phyloP scores from a whole-genome alignment of 2,113 vertebrate genomes.

The Maccullochella peelii region DNA sequence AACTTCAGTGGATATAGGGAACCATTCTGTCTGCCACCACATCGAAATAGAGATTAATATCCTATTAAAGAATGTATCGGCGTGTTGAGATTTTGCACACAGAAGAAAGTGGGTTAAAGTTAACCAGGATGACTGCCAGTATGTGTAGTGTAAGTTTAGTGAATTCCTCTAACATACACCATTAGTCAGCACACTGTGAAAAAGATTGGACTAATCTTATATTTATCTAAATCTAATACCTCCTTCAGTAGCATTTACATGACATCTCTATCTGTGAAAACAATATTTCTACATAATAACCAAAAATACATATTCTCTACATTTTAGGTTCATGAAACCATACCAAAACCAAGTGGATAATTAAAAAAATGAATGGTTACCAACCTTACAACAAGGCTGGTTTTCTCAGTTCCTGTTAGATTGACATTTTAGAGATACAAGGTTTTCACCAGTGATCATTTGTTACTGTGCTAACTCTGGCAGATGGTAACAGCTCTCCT shows the following conservation, averaged over 20 bases:
- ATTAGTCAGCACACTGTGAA: background rate
- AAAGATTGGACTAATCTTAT: background rate
- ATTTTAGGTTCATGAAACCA: background rate
- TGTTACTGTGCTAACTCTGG: background rate
- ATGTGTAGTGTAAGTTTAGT: background rate
- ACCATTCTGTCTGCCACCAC: background rate
- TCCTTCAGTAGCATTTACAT: background rate
- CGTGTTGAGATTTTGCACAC: background rate
- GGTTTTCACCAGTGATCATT: constrained; percentile 2
- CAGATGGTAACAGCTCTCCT: constrained; percentile 9
- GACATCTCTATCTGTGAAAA: background rate
- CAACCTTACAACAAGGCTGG: background rate
- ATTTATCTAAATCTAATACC: background rate
- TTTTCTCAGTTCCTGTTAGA: background rate
- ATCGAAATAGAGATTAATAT: background rate
- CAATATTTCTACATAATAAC: background rate
- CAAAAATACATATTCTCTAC: background rate
- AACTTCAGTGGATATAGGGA: background rate
- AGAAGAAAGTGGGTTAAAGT: background rate
- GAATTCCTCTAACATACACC: background rate
- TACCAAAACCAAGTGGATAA: background rate
- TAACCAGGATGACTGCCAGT: background rate
- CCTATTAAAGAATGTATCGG: background rate
- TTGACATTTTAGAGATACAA: background rate
- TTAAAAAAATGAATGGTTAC: background rate